These are phyloP conservation scores for Bergia sp. DNA, from an alignment of 92 coral and sea anemone genomes.

Conservation along the genomic window DNA sequence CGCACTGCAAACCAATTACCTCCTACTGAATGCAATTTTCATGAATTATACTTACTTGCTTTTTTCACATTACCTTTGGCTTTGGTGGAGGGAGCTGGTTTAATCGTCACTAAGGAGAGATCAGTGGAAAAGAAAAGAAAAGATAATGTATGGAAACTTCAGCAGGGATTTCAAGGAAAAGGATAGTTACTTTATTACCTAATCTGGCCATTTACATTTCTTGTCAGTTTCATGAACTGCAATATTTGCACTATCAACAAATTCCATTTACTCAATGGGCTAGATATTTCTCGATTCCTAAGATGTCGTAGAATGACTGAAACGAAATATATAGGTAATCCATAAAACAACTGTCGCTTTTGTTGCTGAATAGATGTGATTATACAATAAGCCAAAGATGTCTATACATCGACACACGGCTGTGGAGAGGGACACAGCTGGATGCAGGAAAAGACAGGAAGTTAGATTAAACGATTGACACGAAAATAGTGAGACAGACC, in stretches of 20 bases:
- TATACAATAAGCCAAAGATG: slow-evolving; percentile 6
- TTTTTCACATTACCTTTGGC: background rate
- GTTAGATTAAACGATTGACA: background rate
- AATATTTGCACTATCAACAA: background rate
- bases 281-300: slow-evolving; percentile 15
- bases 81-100: background rate
- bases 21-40: background rate
- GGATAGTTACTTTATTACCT: background rate
- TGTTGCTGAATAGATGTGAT: slow-evolving; percentile 1
- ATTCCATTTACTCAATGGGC: slow-evolving; percentile 1
- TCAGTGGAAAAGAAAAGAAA: background rate
- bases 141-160: background rate
- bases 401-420: background rate
- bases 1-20: background rate
- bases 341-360: slow-evolving; percentile 1
- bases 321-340: background rate
- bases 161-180: background rate
- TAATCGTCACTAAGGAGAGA: background rate
- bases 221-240: background rate
- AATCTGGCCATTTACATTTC: background rate
- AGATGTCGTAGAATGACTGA: slow-evolving; percentile 1
- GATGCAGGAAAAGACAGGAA: background rate
- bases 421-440: slow-evolving; percentile 16
- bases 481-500: background rate
- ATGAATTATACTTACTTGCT: background rate